Evolutionary conservation across 2,113 vertebrate genomes (phyloP), one percentile per base, ranked within the genome.

Genomic region (Phylloscopus trochilus): DNA sequence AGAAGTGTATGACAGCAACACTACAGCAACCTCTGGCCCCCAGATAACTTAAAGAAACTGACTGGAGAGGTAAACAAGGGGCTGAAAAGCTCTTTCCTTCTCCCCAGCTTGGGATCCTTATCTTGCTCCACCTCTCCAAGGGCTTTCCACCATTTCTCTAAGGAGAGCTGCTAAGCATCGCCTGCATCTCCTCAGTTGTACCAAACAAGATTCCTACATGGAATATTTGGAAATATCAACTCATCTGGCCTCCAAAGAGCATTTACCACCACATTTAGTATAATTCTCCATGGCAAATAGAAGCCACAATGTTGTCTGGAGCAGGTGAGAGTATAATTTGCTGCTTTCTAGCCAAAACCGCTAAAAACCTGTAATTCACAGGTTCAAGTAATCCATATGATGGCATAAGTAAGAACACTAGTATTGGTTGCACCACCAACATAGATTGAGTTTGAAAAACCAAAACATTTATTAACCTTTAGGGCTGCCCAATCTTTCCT

Each of bases 261-360:
- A 55, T 28, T 43, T 43, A 21, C 3, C 22, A 52, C 11, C 30
- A 39, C 8, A 37, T 31, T 70, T 52, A 15, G 13, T 43, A 21
- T 33, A 6, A 58, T 41, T 66, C 78, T 64, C 35, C 31, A 69
- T 2, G 1, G 7, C 5, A 49, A 37, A 11, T 39, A n/a, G 26
- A 80, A 83, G n/a, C 70, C 59, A 67, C 13, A 55, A 37, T 20
- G 5, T 24, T 37, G 18, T 53, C 56, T 62, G 49, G 31, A 72
- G 15, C 35, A 83, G 1, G 0, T 2, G 4, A 31, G 8, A 77
- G 15, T 28, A 31, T 41, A 30, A 67, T 18, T 67, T 56, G 10
- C 23, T 86, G 47, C 26, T 75, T 46, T 79, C 46, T 59, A 81
- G 24, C 20, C 63, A 51, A 70, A 89, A 22, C n/a, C 33, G 46